Percentiles rank a stretch among this genome's conserved stretches.
phyloP scores from a whole-genome alignment of 53 echinoderm and acorn worm species.

The Holothuria leucospilota region DNA sequence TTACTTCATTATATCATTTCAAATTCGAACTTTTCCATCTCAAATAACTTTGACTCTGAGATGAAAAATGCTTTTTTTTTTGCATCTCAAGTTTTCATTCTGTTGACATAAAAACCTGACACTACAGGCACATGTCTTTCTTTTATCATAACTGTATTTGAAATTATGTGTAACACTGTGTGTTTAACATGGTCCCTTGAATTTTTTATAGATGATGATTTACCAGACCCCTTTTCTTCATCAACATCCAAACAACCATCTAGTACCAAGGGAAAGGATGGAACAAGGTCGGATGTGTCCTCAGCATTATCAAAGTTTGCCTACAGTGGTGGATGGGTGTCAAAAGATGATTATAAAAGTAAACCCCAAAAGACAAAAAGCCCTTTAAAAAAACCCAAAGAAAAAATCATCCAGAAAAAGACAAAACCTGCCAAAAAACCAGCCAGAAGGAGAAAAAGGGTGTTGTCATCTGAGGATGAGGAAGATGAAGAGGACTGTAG shows the following conservation, averaged over 20 bases:
- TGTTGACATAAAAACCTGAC: too few relatives aligned
- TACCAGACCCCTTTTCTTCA: conserved; percentile 10
- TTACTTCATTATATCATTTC: too few relatives aligned
- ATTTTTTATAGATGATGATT: conserved; percentile 15
- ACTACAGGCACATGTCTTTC: too few relatives aligned
- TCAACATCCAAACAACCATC: not conserved
- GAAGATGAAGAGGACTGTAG: conserved; percentile 11
- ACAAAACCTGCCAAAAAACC: not conserved
- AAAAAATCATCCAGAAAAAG: not conserved
- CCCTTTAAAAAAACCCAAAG: not conserved
- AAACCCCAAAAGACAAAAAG: not conserved
- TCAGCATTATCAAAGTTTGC: conserved; percentile 25
- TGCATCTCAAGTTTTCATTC: too few relatives aligned
- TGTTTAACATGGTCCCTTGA: not conserved
- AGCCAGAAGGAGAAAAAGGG: not conserved
- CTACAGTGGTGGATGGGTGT: conserved; percentile 28
- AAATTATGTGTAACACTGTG: too few relatives aligned
- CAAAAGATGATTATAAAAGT: conserved; percentile 17
- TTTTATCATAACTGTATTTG: too few relatives aligned
- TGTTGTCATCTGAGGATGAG: not conserved
- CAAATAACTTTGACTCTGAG: too few relatives aligned
- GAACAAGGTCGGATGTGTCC: not conserved
- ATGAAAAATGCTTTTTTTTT: too few relatives aligned
- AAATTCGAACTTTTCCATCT: too few relatives aligned
- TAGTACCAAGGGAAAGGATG: not conserved